Evolutionary conservation across 2,113 vertebrate genomes (phyloP).

Genomic region (Elgaria multicarinata): DNA sequence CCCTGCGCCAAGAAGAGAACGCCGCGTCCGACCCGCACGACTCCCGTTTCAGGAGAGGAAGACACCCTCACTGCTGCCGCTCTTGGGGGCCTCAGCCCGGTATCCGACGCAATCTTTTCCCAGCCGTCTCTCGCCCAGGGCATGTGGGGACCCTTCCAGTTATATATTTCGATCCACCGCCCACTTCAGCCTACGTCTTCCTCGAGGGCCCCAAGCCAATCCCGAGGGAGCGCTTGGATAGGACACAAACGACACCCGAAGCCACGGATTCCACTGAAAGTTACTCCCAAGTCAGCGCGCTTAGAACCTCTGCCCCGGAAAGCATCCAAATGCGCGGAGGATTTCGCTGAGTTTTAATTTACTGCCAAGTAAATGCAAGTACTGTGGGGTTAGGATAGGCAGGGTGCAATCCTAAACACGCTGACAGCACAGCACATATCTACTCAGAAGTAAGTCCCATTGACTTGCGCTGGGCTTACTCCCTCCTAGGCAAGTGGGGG

Average conservation of each 20-base stretch:
- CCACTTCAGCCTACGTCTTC: too few relatives aligned
- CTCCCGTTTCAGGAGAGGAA: not conserved
- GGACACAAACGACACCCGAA: not conserved
- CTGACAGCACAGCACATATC: not conserved
- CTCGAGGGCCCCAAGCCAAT: too few relatives aligned
- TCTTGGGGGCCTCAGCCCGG: too few relatives aligned
- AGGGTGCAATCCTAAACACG: not conserved
- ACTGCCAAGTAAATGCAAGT: not conserved
- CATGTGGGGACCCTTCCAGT: too few relatives aligned
- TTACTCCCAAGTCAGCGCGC: not conserved
- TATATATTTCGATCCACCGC: too few relatives aligned
- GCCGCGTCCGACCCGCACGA: not conserved
- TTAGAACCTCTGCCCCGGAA: not conserved
- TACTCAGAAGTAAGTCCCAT: not conserved
- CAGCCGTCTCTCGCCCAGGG: too few relatives aligned
- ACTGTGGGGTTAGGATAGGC: too few relatives aligned
- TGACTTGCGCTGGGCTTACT: too few relatives aligned
- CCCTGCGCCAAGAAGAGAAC: too few relatives aligned
- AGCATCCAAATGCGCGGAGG: not conserved
- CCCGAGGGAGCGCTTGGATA: not conserved
- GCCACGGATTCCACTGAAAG: not conserved
- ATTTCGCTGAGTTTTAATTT: not conserved
- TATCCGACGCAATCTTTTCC: too few relatives aligned
- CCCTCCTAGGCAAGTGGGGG: not conserved
- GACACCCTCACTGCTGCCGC: not conserved